A percentile compares a stretch with the other conserved stretches of the same genome.
phyloP scores from a whole-genome alignment of 2,113 vertebrate genomes.

The Urocitellus parryii region DNA sequence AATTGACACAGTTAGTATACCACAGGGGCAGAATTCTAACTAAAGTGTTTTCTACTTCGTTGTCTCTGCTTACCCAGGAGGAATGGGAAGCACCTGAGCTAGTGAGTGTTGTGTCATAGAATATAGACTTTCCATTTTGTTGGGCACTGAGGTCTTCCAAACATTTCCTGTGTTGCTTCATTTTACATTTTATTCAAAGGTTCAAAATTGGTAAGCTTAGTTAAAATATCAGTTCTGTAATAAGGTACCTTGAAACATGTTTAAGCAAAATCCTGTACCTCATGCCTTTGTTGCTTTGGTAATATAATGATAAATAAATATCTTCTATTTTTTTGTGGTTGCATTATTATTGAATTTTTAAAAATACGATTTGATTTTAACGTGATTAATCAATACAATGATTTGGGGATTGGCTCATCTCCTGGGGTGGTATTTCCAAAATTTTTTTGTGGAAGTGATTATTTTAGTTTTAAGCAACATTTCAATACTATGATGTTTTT shows the following conservation, averaged over 20 bases:
- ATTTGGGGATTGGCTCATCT: neutral
- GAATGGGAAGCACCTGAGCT: neutral
- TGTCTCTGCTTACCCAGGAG: neutral
- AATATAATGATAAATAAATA: neutral
- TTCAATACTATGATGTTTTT: conserved; percentile 18
- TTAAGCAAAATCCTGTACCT: neutral
- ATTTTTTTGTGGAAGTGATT: conserved; percentile 35
- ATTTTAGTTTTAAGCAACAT: conserved; percentile 37
- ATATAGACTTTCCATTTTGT: neutral
- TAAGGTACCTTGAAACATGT: neutral
- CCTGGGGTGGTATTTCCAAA: neutral
- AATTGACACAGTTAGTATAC: neutral
- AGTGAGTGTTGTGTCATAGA: neutral
- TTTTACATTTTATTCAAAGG: conserved; percentile 20
- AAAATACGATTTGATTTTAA: conserved; percentile 28
- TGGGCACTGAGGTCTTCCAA: neutral
- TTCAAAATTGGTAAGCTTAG: neutral
- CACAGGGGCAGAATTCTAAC: neutral
- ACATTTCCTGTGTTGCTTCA: neutral
- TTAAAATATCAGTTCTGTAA: conserved; percentile 1
- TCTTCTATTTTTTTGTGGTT: conserved; percentile 34
- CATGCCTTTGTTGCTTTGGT: neutral
- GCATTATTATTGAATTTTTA: conserved; percentile 8
- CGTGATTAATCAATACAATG: neutral
- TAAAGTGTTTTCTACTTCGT: neutral